Evolutionary conservation across 2,888 invertebrate species (phyloP), one percentile per base, ranked within the genome.

Genomic region (Atrina japonica): DNA sequence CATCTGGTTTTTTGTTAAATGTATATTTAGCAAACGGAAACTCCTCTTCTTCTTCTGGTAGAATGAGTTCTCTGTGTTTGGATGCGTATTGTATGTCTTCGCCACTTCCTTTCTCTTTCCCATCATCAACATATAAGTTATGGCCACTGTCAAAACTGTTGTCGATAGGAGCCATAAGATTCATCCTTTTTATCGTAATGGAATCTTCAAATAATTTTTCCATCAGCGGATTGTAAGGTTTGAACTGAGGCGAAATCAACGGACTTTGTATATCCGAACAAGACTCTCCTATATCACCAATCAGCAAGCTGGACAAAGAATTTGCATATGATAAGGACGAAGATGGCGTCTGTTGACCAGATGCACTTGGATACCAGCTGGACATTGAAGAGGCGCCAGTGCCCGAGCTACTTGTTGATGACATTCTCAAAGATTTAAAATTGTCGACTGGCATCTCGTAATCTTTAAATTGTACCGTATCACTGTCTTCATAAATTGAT

Each of bases 1-100:
- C 64, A n/a, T n/a, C n/a, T 49, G 69, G 58, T 47, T 79, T 83
- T 69, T 80, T 83, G 53, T 78, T 83, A 58, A 81, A 83, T 27
- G 77, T 79, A 56, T 81, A 74, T 55, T 81, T 81, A 35, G 81
- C 67, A 73, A 82, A 84, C 30, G 84, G 81, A 61, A 74, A 75
- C 43, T 82, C 81, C 41, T 82, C 83, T 18, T 78, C 78, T 18
- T 84, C 86, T 47, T 86, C 86, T 7, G 83, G 84, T 18, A 83
- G 59, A 27, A 87, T 83, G 5, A 87, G 61, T 50, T 84, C 84
- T 56, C 61, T 27, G 6, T 21, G 11, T 43, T 49, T 30, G 7
- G 47, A 49, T 9, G 56, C 30, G 14, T 35, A 40, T 23, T 56
- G 30, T 40, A 30, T 56, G 14, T 52, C 52, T n/a, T 29, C n/a